A percentile compares a stretch with the other conserved stretches of the same genome.
Evolutionary conservation across 35 echinoderm and acorn worm genomes (phyloP).

Genomic region (Diadema setosum): DNA sequence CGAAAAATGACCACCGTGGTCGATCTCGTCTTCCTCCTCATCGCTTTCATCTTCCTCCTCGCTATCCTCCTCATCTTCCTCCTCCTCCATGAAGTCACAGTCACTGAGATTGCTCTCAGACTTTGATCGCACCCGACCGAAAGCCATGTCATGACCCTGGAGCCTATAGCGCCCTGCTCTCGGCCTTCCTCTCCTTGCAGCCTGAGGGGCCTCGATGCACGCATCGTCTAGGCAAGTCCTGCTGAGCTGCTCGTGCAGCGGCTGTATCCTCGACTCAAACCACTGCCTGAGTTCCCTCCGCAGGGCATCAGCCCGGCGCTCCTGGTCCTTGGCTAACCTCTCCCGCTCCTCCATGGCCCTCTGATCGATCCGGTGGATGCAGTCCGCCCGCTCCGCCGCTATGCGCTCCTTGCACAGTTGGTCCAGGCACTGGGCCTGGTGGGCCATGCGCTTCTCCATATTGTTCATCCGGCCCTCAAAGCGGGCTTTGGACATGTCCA

Average conservation of each 20-base stretch:
- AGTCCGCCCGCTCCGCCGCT: constrained; percentile 77
- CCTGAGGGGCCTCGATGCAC: neutral
- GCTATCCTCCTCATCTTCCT: neutral
- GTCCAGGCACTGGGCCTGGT: constrained; percentile 87
- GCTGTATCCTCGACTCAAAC: constrained; percentile 67
- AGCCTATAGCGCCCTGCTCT: neutral
- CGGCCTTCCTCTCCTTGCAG: neutral
- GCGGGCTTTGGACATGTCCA: constrained; percentile 72
- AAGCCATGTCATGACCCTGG: neutral
- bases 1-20: neutral
- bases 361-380: constrained; percentile 79
- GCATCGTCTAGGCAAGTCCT: neutral
- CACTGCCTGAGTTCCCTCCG: constrained; percentile 62
- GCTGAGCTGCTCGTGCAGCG: constrained; percentile 61
- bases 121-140: constrained; percentile 12
- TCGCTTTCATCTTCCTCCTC: neutral
- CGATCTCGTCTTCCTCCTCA: neutral
- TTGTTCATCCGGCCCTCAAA: constrained; percentile 73
- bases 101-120: neutral
- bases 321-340: constrained; percentile 53
- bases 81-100: neutral
- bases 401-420: constrained; percentile 79
- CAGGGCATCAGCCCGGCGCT: constrained; percentile 42
- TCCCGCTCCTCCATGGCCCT: constrained; percentile 74
- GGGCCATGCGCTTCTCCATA: constrained; percentile 80